Evolutionary conservation across 2,888 invertebrate species (phyloP).

Genomic region (Spicauda simplicius): DNA sequence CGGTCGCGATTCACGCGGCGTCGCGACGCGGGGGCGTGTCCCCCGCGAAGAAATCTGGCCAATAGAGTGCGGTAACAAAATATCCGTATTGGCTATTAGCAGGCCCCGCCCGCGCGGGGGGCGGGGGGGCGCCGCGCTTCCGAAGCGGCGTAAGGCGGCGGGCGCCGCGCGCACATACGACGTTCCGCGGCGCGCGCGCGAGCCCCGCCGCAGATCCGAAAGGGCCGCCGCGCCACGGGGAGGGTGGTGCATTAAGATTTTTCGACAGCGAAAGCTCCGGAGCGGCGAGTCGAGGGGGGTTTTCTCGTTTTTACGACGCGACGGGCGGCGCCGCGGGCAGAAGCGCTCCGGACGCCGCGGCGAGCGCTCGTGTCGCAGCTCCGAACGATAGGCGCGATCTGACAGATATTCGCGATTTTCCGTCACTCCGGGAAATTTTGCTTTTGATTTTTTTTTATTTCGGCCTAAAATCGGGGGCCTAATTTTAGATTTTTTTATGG

Average conservation of each 20-base stretch:
- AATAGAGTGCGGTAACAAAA: conserved; percentile 86
- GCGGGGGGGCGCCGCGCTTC: conserved; percentile 47
- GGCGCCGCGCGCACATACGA: conserved; percentile 48
- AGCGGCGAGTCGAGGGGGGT: conserved; percentile 55
- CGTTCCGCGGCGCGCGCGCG: conserved; percentile 45
- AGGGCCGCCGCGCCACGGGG: conserved; percentile 51
- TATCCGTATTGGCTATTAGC: conserved; percentile 86
- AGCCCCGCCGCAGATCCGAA: conserved; percentile 47
- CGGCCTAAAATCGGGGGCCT: neutral
- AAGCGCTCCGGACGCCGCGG: conserved; percentile 77
- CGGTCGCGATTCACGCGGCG: conserved; percentile 55
- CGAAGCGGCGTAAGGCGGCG: conserved; percentile 55
- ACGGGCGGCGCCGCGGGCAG: conserved; percentile 68
- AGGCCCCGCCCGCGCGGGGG: conserved; percentile 73
- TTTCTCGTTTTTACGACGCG: conserved; percentile 58
- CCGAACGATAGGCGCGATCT: conserved; percentile 32
- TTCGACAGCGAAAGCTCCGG: conserved; percentile 52
- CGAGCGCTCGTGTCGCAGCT: conserved; percentile 69
- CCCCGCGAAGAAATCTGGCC: conserved; percentile 84
- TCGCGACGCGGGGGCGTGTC: conserved; percentile 69
- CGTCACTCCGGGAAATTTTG: conserved; percentile 32
- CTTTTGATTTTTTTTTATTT: conserved; percentile 2
- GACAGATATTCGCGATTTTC: conserved; percentile 55
- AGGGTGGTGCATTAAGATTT: conserved; percentile 61
- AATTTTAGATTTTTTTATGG: conserved; percentile 22